Conservation (phyloP, 2,113 vertebrate genomes). For the Toxotes chatareus region DNA sequence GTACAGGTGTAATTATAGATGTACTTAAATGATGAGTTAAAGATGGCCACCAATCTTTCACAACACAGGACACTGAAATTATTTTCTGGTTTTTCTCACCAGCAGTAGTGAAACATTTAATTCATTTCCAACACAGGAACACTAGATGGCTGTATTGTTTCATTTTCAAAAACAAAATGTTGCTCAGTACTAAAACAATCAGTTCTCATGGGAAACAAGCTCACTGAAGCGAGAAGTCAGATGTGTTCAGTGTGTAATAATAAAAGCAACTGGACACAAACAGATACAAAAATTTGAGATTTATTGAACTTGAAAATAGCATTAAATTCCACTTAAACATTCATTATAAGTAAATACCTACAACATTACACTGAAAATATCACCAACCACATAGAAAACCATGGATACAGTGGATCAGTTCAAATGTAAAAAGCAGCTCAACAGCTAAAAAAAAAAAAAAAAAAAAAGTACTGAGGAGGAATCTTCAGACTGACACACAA, state of each 20-base stretch:
- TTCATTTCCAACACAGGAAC: slow-evolving; percentile 15
- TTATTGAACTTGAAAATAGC: slow-evolving; percentile 81
- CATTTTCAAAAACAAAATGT: not conserved
- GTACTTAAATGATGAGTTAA: not conserved
- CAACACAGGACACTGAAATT: not conserved
- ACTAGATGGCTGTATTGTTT: slow-evolving; percentile 58
- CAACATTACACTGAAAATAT: slow-evolving; percentile 74
- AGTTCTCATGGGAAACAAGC: not conserved
- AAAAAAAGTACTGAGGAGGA: slow-evolving; percentile 49
- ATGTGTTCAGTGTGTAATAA: not conserved
- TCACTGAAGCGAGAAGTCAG: not conserved
- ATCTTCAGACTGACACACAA: slow-evolving; percentile 59
- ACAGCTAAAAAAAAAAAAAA: slow-evolving; percentile 45
- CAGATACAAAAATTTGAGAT: slow-evolving; percentile 75
- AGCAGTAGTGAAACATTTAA: not conserved
- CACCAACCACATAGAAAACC: slow-evolving; percentile 79
- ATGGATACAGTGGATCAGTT: slow-evolving; percentile 69
- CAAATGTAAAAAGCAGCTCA: slow-evolving; percentile 59
- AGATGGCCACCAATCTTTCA: not conserved
- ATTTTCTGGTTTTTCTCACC: not conserved
- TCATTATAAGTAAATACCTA: slow-evolving; percentile 57
- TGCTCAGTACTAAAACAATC: not conserved
- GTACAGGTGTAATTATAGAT: not conserved
- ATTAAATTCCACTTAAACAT: slow-evolving; percentile 64
- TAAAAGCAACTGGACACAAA: slow-evolving; percentile 21